Evolutionary conservation across 2,888 invertebrate species (phyloP), one percentile per base, ranked within the genome.

Genomic region (Synergus japonicus): DNA sequence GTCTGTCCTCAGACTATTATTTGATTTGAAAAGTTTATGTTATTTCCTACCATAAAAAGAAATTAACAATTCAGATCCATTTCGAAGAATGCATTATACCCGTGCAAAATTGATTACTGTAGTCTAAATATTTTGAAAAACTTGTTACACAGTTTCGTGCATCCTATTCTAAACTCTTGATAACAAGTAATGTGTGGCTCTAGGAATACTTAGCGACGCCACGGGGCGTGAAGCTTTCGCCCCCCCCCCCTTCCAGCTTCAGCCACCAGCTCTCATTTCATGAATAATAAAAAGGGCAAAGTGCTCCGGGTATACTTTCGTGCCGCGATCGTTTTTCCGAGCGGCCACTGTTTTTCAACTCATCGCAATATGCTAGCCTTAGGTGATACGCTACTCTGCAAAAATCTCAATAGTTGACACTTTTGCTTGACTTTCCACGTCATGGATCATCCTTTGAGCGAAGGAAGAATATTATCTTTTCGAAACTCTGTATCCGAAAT

Each of bases 211-310:
- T 82, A 82, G 82, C 81, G 81, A 84, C 80, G 81, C 83, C 83
- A 83, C 76, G 78, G 78, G 65, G 79, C 79, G 81, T 73, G 73
- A 73, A 73, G 73, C 73, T 73, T 73, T 73, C 46, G 49, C 49
- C 54, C 54, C 79, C 79, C 79, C 82, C 81, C 29, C 29, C 29
- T 73, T 77, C 81, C 80, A 83, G 83, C 82, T 83, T 80, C 80
- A 80, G 82, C 83, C 83, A 81, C 83, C 81, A 82, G 82, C 85
- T 84, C 83, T 87, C 85, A 83, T 91, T 90, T 92, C 91, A 92
- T 92, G 92, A 92, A 92, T 92, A 92, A 92, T 91, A 91, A 92
- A 91, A 89, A 89, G 91, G 86, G 85, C 88, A 86, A 88, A 89
- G 88, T 81, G 82, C 82, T 80, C 80, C 64, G 79, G 78, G 69